phyloP scores from a whole-genome alignment of 1,140 invertebrate genomes.

The Leguminivora glycinivorella region DNA sequence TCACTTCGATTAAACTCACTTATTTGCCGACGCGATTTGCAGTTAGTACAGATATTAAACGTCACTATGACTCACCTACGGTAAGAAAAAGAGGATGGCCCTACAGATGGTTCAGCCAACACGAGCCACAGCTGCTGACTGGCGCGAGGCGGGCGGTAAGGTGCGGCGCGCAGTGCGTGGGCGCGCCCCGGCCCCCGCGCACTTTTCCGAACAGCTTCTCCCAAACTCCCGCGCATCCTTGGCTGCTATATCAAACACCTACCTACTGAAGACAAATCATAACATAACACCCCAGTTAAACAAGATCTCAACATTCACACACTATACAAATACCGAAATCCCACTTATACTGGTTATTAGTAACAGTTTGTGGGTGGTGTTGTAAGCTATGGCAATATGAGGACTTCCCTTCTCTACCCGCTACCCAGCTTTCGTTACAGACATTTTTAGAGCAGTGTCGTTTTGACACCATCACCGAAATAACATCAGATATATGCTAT shows the following conservation, averaged over 20 bases:
- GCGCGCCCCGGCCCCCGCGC: conserved; percentile 49
- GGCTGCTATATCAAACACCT: background rate
- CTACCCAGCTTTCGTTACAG: conserved; percentile 44
- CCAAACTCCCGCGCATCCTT: conserved; percentile 31
- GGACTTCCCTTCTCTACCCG: conserved; percentile 26
- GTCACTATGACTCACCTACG: conserved; percentile 73
- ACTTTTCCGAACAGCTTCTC: conserved; percentile 34
- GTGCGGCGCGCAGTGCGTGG: conserved; percentile 68
- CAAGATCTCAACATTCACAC: background rate
- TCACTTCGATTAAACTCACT: conserved; percentile 48
- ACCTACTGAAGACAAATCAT: background rate
- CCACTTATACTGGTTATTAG: background rate
- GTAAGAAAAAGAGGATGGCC: conserved; percentile 73
- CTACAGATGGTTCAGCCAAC: conserved; percentile 77
- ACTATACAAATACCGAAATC: background rate
- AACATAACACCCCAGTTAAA: background rate
- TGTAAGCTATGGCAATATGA: background rate
- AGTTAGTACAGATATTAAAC: conserved; percentile 55
- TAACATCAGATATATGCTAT: conserved; percentile 60
- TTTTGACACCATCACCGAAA: conserved; percentile 76
- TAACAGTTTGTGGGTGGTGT: background rate
- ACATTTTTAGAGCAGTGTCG: conserved; percentile 76
- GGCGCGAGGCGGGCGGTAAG: conserved; percentile 70
- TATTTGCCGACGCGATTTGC: conserved; percentile 30
- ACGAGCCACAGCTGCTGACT: conserved; percentile 77